phyloP scores from a whole-genome alignment of 2,888 invertebrate genomes.

The Idaea biselata region DNA sequence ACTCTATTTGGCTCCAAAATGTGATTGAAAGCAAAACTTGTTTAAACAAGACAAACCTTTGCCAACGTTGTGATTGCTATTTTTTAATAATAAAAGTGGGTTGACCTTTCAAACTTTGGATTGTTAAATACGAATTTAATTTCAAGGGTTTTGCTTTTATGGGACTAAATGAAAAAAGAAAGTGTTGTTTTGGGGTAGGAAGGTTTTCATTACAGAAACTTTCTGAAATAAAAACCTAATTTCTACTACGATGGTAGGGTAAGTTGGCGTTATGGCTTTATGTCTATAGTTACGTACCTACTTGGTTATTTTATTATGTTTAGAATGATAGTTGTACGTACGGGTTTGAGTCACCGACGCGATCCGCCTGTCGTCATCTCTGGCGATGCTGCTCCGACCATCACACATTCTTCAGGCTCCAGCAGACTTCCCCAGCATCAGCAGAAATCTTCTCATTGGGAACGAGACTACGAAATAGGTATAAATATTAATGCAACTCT shows the following conservation, averaged over 20 bases:
- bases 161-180: neutral
- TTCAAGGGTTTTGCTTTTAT: neutral
- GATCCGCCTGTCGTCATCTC: conserved; percentile 95
- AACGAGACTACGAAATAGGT: conserved; percentile 90
- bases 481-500: conserved; percentile 20
- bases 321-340: conserved; percentile 97
- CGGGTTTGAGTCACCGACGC: conserved; percentile 95
- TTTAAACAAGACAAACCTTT: neutral
- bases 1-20: neutral
- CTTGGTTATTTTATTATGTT: conserved; percentile 20
- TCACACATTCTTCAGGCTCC: conserved; percentile 94
- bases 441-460: conserved; percentile 89
- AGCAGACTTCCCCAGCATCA: conserved; percentile 88
- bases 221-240: no score
- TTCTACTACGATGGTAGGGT: no score
- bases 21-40: neutral
- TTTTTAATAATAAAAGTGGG: neutral
- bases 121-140: neutral
- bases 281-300: neutral
- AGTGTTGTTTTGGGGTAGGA: neutral
- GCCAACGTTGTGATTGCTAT: neutral
- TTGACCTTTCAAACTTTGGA: neutral
- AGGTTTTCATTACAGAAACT: no score
- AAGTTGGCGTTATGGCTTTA: neutral
- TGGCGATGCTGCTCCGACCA: conserved; percentile 98